Base-by-base conservation (phyloP, 2,113 vertebrate species). In the Amblyornis subalaris region DNA sequence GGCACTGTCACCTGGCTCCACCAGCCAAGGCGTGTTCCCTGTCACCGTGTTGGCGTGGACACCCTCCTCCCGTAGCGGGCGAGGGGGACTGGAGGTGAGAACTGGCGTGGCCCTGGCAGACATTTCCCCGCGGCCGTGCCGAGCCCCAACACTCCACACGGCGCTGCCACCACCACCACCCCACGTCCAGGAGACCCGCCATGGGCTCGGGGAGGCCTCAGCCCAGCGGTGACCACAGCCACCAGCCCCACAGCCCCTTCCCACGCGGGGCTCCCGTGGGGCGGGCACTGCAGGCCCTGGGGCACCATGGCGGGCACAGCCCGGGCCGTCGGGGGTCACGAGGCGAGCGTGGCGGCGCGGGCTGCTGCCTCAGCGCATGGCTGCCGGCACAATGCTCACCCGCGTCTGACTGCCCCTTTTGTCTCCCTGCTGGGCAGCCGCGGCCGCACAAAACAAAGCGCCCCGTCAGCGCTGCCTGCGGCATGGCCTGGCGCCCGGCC, bases 311-410 rank as follows among this genome's bases (percentile, higher is more conserved):
- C 14, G 61, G 85, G 75, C 17, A 11, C 70, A 38, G 88, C 33
- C 33, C 20, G 2, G 80, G 73, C 73, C 48, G 29, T 79, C 62
- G 87, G 85, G 94, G 96, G 95, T 95, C 96, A 96, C 48, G 81
- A 80, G 96, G 94, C 87, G 53, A 91, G 92, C 14, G 58, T 26
- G 67, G 91, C 87, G 69, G 85, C 12, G 25, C 79, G 23, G 80
- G 91, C 88, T 95, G 96, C 96, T 79, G 94, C 95, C 96, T 98
- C 98, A 98, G 98, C 97, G 94, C 96, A 96, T 93, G 95, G 91
- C 93, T 71, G 70, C 86, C 62, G 47, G 77, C 96, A 96, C 93
- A 97, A 97, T 95, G 94, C 93, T 90, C 19, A 83, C 93, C 92
- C 19, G 80, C 80, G 70, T 93, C 96, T 97, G 94, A 95, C 96